Evolutionary conservation across 2,888 invertebrate species (phyloP).

Genomic region (Druceiella hillmani): DNA sequence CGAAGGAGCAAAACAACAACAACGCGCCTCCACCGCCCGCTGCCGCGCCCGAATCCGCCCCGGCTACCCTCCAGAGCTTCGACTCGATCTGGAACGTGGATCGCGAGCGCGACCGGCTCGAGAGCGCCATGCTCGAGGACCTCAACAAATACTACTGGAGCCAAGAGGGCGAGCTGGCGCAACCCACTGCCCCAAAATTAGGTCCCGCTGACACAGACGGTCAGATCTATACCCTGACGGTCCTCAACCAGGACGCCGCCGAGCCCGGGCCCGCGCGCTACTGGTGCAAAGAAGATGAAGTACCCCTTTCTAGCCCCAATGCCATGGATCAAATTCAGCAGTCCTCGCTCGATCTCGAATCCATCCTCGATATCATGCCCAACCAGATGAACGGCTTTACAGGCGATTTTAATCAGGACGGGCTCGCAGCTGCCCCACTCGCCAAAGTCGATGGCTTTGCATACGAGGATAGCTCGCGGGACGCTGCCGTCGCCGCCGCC

Average conservation of each 20-base stretch:
- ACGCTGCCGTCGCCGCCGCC: conserved; percentile 64
- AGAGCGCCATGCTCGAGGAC: conserved; percentile 75
- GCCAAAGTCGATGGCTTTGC: conserved; percentile 69
- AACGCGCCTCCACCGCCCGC: conserved; percentile 40
- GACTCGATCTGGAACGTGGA: conserved; percentile 65
- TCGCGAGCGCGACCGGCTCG: conserved; percentile 66
- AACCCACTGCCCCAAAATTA: conserved; percentile 46
- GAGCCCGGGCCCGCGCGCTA: conserved; percentile 59
- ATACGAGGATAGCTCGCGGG: conserved; percentile 75
- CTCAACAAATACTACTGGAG: conserved; percentile 82
- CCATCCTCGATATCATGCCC: conserved; percentile 69
- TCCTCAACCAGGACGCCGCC: conserved; percentile 74
- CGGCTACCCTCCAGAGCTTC: conserved; percentile 45
- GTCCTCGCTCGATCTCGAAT: conserved; percentile 69
- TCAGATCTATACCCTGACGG: conserved; percentile 80
- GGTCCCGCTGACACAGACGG: conserved; percentile 65
- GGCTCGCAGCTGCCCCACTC: conserved; percentile 45
- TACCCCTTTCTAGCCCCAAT: conserved; percentile 54
- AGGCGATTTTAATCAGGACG: conserved; percentile 53
- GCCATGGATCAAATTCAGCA: conserved; percentile 52
- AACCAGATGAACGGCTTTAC: conserved; percentile 56
- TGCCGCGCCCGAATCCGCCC: conserved; percentile 32
- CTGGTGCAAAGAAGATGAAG: conserved; percentile 62
- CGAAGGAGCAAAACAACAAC: conserved; percentile 59
- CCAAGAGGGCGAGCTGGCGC: conserved; percentile 55